Percentiles rank a stretch among this genome's conserved stretches.
Conservation (phyloP, 2,113 vertebrate genomes). For the Gambusia affinis region DNA sequence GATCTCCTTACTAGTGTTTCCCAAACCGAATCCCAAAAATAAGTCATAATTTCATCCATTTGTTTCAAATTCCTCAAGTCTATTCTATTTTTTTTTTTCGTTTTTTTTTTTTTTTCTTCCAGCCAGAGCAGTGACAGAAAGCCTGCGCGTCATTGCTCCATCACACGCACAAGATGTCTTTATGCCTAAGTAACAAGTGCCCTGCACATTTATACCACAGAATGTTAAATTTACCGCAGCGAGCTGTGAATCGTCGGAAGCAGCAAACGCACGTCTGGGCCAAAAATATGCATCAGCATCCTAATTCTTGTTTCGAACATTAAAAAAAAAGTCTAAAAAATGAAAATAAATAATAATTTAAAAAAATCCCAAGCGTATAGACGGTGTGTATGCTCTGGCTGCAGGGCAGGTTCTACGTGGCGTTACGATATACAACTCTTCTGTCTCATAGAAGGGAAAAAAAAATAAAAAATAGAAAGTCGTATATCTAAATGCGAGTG, state of each 20-base stretch:
- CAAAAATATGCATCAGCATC: constrained; percentile 13
- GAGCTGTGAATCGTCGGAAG: neutral
- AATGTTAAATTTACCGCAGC: neutral
- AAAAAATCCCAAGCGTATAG: no score
- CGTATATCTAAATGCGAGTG: constrained; percentile 41
- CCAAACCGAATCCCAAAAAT: constrained; percentile 7
- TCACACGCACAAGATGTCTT: constrained; percentile 58
- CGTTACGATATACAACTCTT: constrained; percentile 6
- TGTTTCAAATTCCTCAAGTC: constrained; percentile 7
- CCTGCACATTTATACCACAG: constrained; percentile 29
- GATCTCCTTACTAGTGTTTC: constrained; percentile 20
- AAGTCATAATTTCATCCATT: neutral
- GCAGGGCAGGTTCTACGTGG: constrained; percentile 14
- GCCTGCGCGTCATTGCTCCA: constrained; percentile 52
- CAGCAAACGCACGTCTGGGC: neutral
- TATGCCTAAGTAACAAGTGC: constrained; percentile 75
- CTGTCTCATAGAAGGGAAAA: neutral
- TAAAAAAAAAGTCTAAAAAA: constrained; percentile 38
- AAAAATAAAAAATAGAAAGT: constrained; percentile 25
- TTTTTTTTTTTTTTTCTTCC: neutral
- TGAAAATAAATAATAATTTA: neutral
- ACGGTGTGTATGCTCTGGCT: constrained; percentile 32
- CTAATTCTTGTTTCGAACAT: constrained; percentile 9
- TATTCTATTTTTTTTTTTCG: no score
- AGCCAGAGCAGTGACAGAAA: constrained; percentile 19